Evolutionary conservation across 2,888 invertebrate species (phyloP).

Genomic region (Dryadula phaetusa): DNA sequence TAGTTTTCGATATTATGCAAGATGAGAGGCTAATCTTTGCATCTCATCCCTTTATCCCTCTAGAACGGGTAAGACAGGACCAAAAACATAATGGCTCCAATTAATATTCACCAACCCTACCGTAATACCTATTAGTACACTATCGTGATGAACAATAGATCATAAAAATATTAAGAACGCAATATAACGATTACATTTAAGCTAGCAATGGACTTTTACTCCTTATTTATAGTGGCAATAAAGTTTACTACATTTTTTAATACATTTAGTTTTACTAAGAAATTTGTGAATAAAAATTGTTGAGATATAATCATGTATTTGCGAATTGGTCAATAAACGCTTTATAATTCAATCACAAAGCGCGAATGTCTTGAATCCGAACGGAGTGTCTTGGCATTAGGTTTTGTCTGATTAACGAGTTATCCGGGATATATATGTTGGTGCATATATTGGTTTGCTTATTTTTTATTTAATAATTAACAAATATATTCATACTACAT

Average conservation of each 20-base stretch:
- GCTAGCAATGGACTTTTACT: slow-evolving; percentile 16
- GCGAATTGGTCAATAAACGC: background rate
- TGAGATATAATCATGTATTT: background rate
- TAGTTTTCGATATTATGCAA: too few species aligned
- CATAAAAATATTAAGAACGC: slow-evolving; percentile 42
- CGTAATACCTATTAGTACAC: slow-evolving; percentile 43
- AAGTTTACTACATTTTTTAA: slow-evolving; percentile 12
- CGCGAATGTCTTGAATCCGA: too few species aligned
- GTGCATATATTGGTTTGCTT: too few species aligned
- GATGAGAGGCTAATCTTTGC: too few species aligned
- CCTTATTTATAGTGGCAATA: slow-evolving; percentile 7
- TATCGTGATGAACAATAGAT: slow-evolving; percentile 46
- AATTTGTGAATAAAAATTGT: background rate
- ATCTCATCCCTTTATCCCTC: too few species aligned
- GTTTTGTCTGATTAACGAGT: too few species aligned
- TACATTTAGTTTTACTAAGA: background rate
- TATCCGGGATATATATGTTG: too few species aligned
- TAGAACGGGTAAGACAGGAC: too few species aligned
- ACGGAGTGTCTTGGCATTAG: too few species aligned
- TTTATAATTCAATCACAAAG: too few species aligned
- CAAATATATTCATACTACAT: too few species aligned
- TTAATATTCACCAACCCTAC: slow-evolving; percentile 37
- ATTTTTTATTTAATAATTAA: too few species aligned
- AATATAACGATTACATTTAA: slow-evolving; percentile 35
- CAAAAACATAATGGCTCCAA: background rate